phyloP scores from a whole-genome alignment of 2,113 vertebrate genomes.

The Hylia prasina region DNA sequence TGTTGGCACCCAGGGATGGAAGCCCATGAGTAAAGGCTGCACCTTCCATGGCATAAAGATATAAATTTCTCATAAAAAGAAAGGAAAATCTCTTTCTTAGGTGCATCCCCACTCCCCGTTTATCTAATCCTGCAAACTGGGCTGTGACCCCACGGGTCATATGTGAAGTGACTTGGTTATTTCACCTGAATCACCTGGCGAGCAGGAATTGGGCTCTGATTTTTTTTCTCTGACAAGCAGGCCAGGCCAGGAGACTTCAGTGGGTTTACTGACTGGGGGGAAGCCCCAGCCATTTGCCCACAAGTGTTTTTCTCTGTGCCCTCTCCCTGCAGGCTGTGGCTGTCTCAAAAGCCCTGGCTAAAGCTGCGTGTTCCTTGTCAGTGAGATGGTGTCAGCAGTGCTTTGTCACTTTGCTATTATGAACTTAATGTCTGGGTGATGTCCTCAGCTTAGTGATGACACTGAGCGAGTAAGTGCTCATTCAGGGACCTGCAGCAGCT shows the following conservation, averaged over 20 bases:
- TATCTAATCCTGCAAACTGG: neutral
- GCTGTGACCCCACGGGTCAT: rapidly evolving
- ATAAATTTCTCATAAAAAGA: neutral
- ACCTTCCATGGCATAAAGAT: neutral
- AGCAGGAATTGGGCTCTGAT: neutral
- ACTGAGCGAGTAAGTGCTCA: neutral
- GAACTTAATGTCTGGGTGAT: neutral
- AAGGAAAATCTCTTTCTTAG: neutral
- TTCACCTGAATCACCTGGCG: neutral
- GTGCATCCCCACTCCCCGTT: neutral
- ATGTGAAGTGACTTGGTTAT: neutral
- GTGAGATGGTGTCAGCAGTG: neutral
- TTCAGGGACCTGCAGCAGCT: neutral
- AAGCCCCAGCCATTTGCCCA: neutral
- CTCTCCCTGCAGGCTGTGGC: neutral
- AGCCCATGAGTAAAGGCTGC: neutral
- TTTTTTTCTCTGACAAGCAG: neutral
- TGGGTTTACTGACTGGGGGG: neutral
- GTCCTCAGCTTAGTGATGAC: neutral
- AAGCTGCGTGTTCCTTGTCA: neutral
- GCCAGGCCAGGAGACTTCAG: neutral
- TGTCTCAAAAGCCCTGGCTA: rapidly evolving
- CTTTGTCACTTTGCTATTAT: neutral
- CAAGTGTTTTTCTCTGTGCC: rapidly evolving
- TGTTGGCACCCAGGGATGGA: neutral